phyloP scores from a whole-genome alignment of 1,140 invertebrate species.

The Diorhabda carinulata region DNA sequence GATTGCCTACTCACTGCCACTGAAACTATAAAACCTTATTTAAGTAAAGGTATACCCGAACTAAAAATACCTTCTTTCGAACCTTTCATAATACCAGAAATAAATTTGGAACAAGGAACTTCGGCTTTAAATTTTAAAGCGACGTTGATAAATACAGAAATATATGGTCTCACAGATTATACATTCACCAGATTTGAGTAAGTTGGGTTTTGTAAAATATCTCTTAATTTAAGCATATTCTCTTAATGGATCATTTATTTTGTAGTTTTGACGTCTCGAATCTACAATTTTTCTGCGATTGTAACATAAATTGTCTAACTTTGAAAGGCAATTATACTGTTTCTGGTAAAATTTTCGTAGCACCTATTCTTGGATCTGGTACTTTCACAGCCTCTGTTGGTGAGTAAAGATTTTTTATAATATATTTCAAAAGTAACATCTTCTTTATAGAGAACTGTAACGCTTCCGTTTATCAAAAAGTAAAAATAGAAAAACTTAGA shows the following conservation, averaged over 20 bases:
- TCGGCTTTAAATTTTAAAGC: slow-evolving; percentile 63
- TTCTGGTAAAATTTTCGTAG: slow-evolving; percentile 32
- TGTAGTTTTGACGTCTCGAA: slow-evolving; percentile 29
- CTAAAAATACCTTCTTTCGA: slow-evolving; percentile 62
- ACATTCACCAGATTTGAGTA: slow-evolving; percentile 37
- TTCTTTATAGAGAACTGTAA: slow-evolving; percentile 22
- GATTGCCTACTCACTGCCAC: slow-evolving; percentile 59
- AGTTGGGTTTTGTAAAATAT: slow-evolving; percentile 10
- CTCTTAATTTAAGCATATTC: not conserved
- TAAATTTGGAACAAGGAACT: slow-evolving; percentile 59
- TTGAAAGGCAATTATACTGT: slow-evolving; percentile 33
- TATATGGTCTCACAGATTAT: slow-evolving; percentile 51
- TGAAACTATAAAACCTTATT: slow-evolving; percentile 55
- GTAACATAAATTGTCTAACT: slow-evolving; percentile 20
- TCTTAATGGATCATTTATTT: slow-evolving; percentile 6
- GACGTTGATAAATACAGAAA: slow-evolving; percentile 60
- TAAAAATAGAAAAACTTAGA: slow-evolving; percentile 15
- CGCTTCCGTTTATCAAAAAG: slow-evolving; percentile 30
- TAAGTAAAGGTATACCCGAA: slow-evolving; percentile 60
- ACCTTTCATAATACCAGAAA: slow-evolving; percentile 59
- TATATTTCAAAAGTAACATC: not conserved
- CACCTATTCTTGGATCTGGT: slow-evolving; percentile 36
- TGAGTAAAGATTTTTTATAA: slow-evolving; percentile 2
- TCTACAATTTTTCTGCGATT: slow-evolving; percentile 29
- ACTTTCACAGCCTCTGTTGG: slow-evolving; percentile 32